These are phyloP conservation scores for Bombus confusus DNA, from an alignment of 1,140 invertebrate species.

Conservation along the genomic window DNA sequence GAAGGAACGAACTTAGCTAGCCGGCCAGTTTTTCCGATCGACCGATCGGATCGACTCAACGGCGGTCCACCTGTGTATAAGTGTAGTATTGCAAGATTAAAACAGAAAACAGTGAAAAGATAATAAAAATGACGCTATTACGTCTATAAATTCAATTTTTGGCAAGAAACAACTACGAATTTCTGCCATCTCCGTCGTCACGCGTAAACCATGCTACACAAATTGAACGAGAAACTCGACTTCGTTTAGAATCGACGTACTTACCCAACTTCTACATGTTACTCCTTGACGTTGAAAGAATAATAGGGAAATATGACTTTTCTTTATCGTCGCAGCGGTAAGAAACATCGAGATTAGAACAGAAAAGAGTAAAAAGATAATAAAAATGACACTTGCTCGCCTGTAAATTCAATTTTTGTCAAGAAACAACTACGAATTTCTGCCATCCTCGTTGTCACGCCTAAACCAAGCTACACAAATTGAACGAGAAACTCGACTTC, in stretches of 20 bases:
- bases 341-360: too few species aligned
- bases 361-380: too few species aligned
- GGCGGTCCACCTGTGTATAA: neutral
- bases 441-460: too few species aligned
- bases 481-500: neutral
- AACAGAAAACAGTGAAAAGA: too few species aligned
- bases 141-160: neutral
- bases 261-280: neutral
- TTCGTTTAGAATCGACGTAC: neutral
- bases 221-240: neutral
- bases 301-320: constrained; percentile 1
- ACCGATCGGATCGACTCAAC: neutral
- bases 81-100: too few species aligned
- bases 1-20: constrained; percentile 10
- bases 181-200: neutral
- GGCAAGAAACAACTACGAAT: neutral
- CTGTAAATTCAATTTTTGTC: neutral
- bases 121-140: too few species aligned
- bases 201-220: neutral
- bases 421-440: neutral
- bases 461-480: neutral
- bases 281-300: neutral
- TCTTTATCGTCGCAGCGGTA: neutral
- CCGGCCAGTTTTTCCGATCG: constrained; percentile 7
- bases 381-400: neutral